These are phyloP conservation scores for Phenacoccus solenopsis DNA, from an alignment of 1,140 invertebrate genomes.

Conservation along the genomic window DNA sequence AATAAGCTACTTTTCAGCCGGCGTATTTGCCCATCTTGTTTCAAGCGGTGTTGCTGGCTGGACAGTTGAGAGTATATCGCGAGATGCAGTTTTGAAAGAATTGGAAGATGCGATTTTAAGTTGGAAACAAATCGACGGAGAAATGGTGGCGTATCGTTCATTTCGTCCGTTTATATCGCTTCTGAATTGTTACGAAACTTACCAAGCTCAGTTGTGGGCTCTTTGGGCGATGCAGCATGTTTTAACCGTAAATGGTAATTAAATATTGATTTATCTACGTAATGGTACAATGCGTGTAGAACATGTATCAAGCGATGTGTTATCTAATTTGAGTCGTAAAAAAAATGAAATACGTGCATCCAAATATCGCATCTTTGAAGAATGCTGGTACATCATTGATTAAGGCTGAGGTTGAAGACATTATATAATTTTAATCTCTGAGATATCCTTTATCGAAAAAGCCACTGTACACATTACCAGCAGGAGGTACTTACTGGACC, in stretches of 20 bases:
- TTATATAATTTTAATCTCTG: too few relatives aligned
- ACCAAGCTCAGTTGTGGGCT: constrained; percentile 65
- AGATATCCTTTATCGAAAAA: too few relatives aligned
- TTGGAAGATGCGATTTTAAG: constrained; percentile 45
- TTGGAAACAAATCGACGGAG: constrained; percentile 59
- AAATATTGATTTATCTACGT: too few relatives aligned
- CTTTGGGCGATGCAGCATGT: constrained; percentile 76
- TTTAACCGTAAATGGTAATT: constrained; percentile 63
- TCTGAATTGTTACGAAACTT: constrained; percentile 42
- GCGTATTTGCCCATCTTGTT: constrained; percentile 63
- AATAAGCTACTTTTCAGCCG: constrained; percentile 71
- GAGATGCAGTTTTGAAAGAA: constrained; percentile 43
- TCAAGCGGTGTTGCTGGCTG: constrained; percentile 41
- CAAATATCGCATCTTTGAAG: too few relatives aligned
- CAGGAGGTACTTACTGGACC: too few relatives aligned
- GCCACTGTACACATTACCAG: too few relatives aligned
- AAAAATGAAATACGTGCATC: too few relatives aligned
- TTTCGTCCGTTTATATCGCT: constrained; percentile 67
- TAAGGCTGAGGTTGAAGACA: too few relatives aligned
- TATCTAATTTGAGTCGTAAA: too few relatives aligned
- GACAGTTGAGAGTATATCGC: constrained; percentile 29
- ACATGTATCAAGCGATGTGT: too few relatives aligned
- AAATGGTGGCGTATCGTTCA: constrained; percentile 75
- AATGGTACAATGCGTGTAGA: too few relatives aligned
- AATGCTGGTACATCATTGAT: too few relatives aligned